phyloP scores from a whole-genome alignment of 2,888 invertebrate genomes.

The Lypha dubia region DNA sequence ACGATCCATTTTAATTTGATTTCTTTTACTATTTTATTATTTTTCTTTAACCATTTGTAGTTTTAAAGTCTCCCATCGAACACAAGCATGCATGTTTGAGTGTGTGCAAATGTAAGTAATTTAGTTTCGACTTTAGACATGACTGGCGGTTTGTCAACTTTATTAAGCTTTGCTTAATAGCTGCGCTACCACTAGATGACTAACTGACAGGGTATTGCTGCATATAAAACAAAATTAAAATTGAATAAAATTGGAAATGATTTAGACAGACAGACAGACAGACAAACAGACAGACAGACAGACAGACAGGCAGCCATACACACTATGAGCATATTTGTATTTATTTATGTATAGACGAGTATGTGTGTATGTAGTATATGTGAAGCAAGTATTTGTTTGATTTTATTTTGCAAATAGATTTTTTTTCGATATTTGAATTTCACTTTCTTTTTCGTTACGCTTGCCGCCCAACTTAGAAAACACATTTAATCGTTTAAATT shows the following conservation, averaged over 20 bases:
- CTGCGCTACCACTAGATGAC: slow-evolving; percentile 18
- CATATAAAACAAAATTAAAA: slow-evolving; percentile 68
- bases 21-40: slow-evolving; percentile 30
- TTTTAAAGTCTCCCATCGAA: slow-evolving; percentile 29
- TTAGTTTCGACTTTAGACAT: slow-evolving; percentile 58
- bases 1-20: slow-evolving; percentile 44
- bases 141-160: slow-evolving; percentile 70
- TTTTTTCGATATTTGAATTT: slow-evolving; percentile 78
- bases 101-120: slow-evolving; percentile 16
- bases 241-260: slow-evolving; percentile 65
- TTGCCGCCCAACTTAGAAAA: slow-evolving; percentile 73
- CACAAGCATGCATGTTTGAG: neutral
- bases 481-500: slow-evolving; percentile 42
- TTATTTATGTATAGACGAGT: neutral
- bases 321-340: neutral
- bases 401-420: slow-evolving; percentile 16
- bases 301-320: neutral
- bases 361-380: too few species aligned
- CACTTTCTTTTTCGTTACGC: slow-evolving; percentile 82
- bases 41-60: neutral
- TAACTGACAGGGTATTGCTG: slow-evolving; percentile 32
- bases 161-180: slow-evolving; percentile 44
- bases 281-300: neutral
- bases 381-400: neutral
- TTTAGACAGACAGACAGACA: slow-evolving; percentile 15